Evolutionary conservation across 2,888 invertebrate species (phyloP).

Genomic region (Hyles lineata): DNA sequence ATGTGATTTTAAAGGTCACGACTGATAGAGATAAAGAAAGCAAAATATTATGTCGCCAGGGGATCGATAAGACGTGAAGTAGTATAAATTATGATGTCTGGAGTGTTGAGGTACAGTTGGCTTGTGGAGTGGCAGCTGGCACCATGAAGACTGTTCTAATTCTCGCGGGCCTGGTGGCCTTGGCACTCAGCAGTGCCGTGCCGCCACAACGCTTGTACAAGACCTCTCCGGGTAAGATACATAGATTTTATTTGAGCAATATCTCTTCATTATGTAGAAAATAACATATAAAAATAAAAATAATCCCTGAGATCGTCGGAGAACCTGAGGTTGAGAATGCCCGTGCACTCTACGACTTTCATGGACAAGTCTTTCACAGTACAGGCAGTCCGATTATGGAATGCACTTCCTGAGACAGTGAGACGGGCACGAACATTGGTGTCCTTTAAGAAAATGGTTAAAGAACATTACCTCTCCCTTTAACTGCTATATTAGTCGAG

Average conservation of each 20-base stretch:
- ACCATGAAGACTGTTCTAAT: constrained; percentile 66
- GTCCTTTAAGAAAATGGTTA: too few relatives aligned
- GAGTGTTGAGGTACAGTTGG: constrained; percentile 48
- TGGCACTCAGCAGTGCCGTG: constrained; percentile 52
- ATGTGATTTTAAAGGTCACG: constrained; percentile 38
- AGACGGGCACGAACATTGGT: too few relatives aligned
- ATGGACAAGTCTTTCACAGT: too few relatives aligned
- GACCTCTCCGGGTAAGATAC: constrained; percentile 46
- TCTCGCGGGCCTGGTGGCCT: constrained; percentile 58
- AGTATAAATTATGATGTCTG: constrained; percentile 26
- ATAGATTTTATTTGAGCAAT: background rate
- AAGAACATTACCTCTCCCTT: too few relatives aligned
- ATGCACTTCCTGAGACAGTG: too few relatives aligned
- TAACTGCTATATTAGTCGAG: too few relatives aligned
- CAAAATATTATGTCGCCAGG: constrained; percentile 27
- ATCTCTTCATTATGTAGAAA: too few relatives aligned
- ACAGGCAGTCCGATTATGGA: too few relatives aligned
- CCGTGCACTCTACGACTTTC: too few relatives aligned
- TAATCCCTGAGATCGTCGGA: too few relatives aligned
- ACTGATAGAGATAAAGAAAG: constrained; percentile 30
- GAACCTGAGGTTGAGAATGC: too few relatives aligned
- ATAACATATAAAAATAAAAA: too few relatives aligned
- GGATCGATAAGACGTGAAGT: constrained; percentile 24
- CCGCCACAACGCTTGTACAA: constrained; percentile 35
- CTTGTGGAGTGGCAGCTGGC: constrained; percentile 43